Evolutionary conservation across 2,113 vertebrate species (phyloP).

Genomic region (Aleadryas rufinucha): DNA sequence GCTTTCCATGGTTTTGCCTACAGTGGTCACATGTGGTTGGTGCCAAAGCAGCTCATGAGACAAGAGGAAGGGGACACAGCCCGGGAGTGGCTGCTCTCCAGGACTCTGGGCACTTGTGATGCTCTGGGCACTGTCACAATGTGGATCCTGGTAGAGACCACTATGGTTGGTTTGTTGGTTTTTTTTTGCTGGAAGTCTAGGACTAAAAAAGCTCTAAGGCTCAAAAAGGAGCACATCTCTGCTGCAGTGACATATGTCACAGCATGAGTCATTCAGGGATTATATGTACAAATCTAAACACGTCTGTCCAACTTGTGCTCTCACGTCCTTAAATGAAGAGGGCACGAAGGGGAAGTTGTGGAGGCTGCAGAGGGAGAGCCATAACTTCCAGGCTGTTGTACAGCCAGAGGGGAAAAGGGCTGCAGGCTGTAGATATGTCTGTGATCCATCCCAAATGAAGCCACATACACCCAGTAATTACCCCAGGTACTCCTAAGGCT

Average conservation of each 20-base stretch:
- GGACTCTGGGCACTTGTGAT: background rate
- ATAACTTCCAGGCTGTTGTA: background rate
- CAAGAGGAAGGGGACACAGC: background rate
- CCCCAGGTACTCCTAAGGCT: background rate
- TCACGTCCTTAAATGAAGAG: background rate
- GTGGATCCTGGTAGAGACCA: background rate
- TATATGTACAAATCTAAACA: background rate
- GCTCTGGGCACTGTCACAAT: background rate
- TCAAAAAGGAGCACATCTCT: background rate
- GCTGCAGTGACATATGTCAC: constrained; percentile 2
- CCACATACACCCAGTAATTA: background rate
- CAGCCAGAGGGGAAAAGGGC: background rate
- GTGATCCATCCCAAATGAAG: background rate
- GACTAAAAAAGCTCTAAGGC: background rate
- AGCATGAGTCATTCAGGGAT: constrained; percentile 15
- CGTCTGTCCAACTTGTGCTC: background rate
- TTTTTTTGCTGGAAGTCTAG: background rate
- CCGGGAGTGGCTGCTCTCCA: accelerated
- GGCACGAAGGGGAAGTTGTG: background rate
- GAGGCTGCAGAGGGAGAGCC: background rate
- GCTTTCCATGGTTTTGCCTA: background rate
- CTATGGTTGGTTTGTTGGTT: accelerated
- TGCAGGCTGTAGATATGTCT: background rate
- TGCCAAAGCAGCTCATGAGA: background rate
- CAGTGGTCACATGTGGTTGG: background rate